A percentile compares a stretch with the other conserved stretches of the same genome.
phyloP scores from a whole-genome alignment of 2,888 invertebrate species.

The Pasiphila rectangulata region DNA sequence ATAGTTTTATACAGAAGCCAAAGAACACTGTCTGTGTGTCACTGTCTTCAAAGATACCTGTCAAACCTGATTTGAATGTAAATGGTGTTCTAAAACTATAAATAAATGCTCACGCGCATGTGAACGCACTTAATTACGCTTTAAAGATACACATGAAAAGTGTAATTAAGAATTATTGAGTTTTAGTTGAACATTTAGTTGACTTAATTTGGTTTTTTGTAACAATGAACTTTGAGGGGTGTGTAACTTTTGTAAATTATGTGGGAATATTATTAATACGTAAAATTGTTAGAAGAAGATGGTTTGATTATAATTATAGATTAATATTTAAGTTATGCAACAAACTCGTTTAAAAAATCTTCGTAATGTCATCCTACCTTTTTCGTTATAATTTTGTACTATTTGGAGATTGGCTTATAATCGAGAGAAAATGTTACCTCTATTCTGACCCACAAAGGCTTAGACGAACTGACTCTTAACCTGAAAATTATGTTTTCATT shows the following conservation, averaged over 20 bases:
- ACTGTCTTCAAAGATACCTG: slow-evolving; percentile 7
- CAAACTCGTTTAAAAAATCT: too few species aligned
- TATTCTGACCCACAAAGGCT: too few species aligned
- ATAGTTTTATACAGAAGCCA: slow-evolving; percentile 2
- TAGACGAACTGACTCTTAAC: too few species aligned
- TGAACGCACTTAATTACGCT: slow-evolving; percentile 46
- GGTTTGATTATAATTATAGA: neutral
- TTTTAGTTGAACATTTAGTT: slow-evolving; percentile 28
- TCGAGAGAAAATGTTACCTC: too few species aligned
- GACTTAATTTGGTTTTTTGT: slow-evolving; percentile 20
- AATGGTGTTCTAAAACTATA: slow-evolving; percentile 41
- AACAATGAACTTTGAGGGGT: slow-evolving; percentile 23
- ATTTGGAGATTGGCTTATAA: too few species aligned
- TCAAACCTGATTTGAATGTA: slow-evolving; percentile 34
- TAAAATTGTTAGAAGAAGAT: neutral
- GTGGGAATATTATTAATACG: slow-evolving; percentile 7
- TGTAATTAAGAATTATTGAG: slow-evolving; percentile 30
- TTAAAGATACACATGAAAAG: slow-evolving; percentile 27
- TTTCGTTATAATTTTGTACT: too few species aligned
- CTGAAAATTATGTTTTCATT: too few species aligned
- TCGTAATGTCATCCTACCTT: too few species aligned
- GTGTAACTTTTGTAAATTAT: slow-evolving; percentile 17
- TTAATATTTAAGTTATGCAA: too few species aligned
- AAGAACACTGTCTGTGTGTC: slow-evolving; percentile 7
- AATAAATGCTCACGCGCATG: slow-evolving; percentile 37